Conservation (phyloP, 2,888 invertebrate genomes). For the Cantharis flavilabris region DNA sequence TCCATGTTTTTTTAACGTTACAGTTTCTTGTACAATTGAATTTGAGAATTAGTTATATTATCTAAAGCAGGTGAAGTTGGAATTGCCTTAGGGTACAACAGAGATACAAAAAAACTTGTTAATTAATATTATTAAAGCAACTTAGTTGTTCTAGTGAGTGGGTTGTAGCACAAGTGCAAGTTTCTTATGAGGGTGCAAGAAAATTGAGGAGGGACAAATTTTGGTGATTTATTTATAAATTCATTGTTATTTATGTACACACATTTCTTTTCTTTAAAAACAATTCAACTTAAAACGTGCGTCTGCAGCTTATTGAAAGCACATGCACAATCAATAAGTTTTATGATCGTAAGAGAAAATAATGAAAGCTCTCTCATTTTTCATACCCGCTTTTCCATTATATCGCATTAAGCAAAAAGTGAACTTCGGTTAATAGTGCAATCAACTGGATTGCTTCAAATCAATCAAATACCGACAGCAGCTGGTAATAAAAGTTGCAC, state of each 20-base stretch:
- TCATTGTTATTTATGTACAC: background rate
- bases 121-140: background rate
- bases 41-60: background rate
- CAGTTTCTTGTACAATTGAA: background rate
- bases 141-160: background rate
- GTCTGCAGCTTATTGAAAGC: background rate
- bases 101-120: background rate
- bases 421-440: background rate
- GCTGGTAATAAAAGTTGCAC: background rate
- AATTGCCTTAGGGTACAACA: background rate
- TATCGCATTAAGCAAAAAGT: background rate
- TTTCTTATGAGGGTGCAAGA: background rate
- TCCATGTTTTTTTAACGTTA: background rate
- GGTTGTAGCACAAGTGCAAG: background rate
- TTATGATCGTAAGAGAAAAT: background rate
- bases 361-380: background rate
- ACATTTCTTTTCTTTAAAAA: background rate
- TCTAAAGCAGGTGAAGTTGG: background rate
- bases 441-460: conserved; percentile 1
- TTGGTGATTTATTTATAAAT: background rate
- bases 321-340: background rate
- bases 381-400: background rate
- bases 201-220: background rate
- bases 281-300: background rate
- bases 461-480: conserved; percentile 6